Base-by-base conservation (phyloP, 2,797 vertebrate species). In the Natrix natrix region DNA sequence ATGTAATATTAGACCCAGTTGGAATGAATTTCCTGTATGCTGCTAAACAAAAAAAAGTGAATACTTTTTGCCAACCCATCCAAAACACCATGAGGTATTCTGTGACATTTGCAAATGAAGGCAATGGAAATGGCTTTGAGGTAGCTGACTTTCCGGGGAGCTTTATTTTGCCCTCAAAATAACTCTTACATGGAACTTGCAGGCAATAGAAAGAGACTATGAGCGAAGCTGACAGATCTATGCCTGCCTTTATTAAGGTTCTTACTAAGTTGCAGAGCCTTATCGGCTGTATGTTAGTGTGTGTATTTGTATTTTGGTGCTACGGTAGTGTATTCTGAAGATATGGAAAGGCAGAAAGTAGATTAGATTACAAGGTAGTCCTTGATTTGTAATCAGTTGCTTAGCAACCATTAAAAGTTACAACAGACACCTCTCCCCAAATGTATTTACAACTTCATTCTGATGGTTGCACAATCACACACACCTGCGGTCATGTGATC, bases 321-420 rank as follows among this genome's bases (percentile, higher is more conserved):
- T 74, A 83, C 10, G 11, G 1, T 83, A 54, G 43, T 92, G 69
- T 26, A 0, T 17, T 91, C 74, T 14, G 90, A 86, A 92, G 26
- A 10, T 57, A n/a, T 3, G 55, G 88, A 26, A 90, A 90, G 22
- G 52, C 69, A 95, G 69, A 92, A 95, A 57, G 22, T 54, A 83
- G 14, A 57, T 57, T 55, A 37, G 66, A 74, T 74, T 37, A 37
- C 69, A 37, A 74, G 16, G 16, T 74, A 37, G n/a, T 69, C n/a
- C 66, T 74, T 66, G 63, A 6, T 69, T 32, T 74, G 16, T 74
- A 1, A 37, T 37, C n/a, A 32, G 69, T 74, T 74, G 32, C 69
- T 74, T 74, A 74, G 69, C 69, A 74, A 37, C 7, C 69, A 74
- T 37, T 74, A 32, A 20, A 69, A 74, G 16, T 74, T 74, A 37